A percentile compares a stretch with the other conserved stretches of the same genome.
phyloP scores from a whole-genome alignment of 2,888 invertebrate species.

The Melipona bicolor region DNA sequence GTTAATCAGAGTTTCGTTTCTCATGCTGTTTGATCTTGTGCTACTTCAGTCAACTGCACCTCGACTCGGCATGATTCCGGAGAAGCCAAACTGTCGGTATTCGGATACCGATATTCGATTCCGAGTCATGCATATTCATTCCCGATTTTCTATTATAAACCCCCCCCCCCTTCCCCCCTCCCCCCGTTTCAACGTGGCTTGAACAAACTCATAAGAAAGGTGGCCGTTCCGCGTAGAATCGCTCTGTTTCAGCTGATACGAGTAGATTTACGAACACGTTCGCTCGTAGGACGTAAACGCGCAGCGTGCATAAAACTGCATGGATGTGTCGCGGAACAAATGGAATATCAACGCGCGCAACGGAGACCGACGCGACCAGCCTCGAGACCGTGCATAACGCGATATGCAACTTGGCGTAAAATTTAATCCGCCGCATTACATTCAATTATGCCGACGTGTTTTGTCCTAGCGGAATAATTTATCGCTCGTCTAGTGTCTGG shows the following conservation, averaged over 20 bases:
- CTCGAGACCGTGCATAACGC: slow-evolving; percentile 45
- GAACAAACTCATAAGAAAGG: slow-evolving; percentile 12
- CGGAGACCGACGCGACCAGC: slow-evolving; percentile 20
- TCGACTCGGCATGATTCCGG: background rate
- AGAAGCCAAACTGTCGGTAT: background rate
- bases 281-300: background rate
- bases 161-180: too few relatives aligned
- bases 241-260: background rate
- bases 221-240: background rate
- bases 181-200: background rate
- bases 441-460: slow-evolving; percentile 66
- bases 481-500: slow-evolving; percentile 30
- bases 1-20: background rate
- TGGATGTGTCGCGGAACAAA: slow-evolving; percentile 36
- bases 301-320: slow-evolving; percentile 7
- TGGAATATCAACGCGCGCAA: slow-evolving; percentile 28
- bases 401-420: slow-evolving; percentile 58
- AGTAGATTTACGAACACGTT: slow-evolving; percentile 5
- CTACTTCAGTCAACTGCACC: background rate
- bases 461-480: slow-evolving; percentile 41
- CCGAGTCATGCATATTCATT: background rate
- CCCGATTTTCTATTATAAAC: background rate
- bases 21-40: background rate
- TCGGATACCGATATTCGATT: background rate
- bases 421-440: slow-evolving; percentile 68